A percentile compares a stretch with the other conserved stretches of the same genome.
Evolutionary conservation across 2,888 invertebrate genomes (phyloP).

Genomic region (Andricus quercusramuli): DNA sequence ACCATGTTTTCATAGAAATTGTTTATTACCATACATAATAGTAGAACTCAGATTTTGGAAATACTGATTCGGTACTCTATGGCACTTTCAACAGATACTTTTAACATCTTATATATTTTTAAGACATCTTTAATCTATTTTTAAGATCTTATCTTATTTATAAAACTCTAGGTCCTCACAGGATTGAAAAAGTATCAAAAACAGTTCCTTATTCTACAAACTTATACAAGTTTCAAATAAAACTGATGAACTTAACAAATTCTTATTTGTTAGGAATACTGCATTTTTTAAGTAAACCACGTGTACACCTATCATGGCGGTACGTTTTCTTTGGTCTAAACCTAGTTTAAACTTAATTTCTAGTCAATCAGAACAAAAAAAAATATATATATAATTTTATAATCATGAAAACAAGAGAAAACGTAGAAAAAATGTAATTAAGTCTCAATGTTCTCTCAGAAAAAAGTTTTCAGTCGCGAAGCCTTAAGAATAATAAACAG

Average conservation of each 20-base stretch:
- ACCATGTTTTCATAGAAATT: conserved; percentile 2
- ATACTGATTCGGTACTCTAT: neutral
- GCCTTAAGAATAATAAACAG: neutral
- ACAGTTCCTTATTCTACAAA: neutral
- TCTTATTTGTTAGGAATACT: neutral
- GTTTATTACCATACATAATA: conserved; percentile 35
- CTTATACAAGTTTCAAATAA: neutral
- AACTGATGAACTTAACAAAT: neutral
- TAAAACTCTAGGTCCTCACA: neutral
- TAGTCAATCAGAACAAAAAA: neutral
- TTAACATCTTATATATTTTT: no score
- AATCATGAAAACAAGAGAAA: neutral
- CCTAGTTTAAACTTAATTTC: neutral
- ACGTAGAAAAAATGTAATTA: neutral
- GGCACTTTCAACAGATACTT: no score
- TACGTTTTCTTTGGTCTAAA: conserved; percentile 26
- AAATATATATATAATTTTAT: neutral
- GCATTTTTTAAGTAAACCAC: neutral
- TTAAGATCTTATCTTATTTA: no score
- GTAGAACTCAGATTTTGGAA: neutral
- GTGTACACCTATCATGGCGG: neutral
- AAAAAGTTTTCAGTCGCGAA: neutral
- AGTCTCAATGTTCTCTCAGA: neutral
- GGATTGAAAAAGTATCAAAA: neutral
- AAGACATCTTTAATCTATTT: no score